A percentile compares a stretch with the other conserved stretches of the same genome.
Evolutionary conservation across 2,888 invertebrate genomes (phyloP).

Genomic region (Drosophila setosimentum): DNA sequence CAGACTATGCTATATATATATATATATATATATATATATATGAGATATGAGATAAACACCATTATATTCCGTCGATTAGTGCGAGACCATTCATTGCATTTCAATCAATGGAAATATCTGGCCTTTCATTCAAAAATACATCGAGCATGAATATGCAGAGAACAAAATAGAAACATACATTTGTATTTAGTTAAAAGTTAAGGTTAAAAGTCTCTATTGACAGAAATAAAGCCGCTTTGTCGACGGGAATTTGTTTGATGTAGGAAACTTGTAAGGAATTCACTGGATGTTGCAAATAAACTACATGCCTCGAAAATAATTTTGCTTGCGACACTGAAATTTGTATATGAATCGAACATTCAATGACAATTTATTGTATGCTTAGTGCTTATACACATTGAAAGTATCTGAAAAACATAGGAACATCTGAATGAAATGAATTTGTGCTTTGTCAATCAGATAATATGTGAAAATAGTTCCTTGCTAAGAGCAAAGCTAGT

Average conservation of each 20-base stretch:
- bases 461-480: background rate
- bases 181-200: conserved; percentile 1
- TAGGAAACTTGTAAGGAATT: background rate
- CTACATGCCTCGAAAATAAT: background rate
- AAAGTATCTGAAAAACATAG: background rate
- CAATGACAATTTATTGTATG: background rate
- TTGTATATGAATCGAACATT: background rate
- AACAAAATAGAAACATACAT: background rate
- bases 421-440: background rate
- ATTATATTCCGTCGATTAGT: conserved; percentile 16
- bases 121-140: conserved; percentile 14
- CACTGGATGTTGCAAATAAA: background rate
- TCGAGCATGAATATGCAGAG: conserved; percentile 8
- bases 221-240: conserved; percentile 30
- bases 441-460: background rate
- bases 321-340: background rate
- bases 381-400: background rate
- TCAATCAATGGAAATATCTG: conserved; percentile 30
- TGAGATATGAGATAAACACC: conserved; percentile 10
- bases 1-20: conserved; percentile 5
- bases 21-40: background rate
- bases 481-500: background rate
- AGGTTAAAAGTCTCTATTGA: conserved; percentile 15
- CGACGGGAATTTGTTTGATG: conserved; percentile 23
- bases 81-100: conserved; percentile 1